Evolutionary conservation across 2,888 invertebrate species (phyloP), one percentile per base, ranked within the genome.

Genomic region (Lycocerus yunnanus): DNA sequence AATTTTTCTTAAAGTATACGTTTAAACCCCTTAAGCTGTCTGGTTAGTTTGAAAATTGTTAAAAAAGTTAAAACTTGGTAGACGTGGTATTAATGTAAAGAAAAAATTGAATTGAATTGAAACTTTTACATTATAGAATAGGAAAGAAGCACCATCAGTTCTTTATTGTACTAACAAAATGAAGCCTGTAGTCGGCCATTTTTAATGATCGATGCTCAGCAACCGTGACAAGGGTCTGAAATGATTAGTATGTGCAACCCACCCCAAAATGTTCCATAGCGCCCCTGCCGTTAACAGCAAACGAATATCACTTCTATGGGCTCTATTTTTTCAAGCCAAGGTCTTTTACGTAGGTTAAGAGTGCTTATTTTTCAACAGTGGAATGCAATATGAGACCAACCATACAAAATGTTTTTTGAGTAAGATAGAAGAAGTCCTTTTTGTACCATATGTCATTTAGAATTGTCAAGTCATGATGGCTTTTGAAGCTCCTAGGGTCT

Each of bases 181-280:
- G 77, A 77, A 77, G 74, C 74, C 72, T 77, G 74, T 76, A 74
- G 77, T 73, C 71, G 75, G 81, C 81, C 81, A 81, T 81, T 84
- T 84, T 83, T 84, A 83, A 84, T 83, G 83, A 83, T 83, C 84
- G 81, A 82, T 82, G 82, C 81, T 82, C 81, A 80, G 78, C 80
- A 81, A 81, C 82, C 84, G 80, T 83, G 83, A 84, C 84, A 82
- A 82, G 84, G 82, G 83, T 82, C 82, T 80, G 82, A 83, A 84
- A 83, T 84, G 83, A 83, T 83, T 83, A 83, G 84, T 83, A 82
- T 83, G 82, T 83, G 83, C 78, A 80, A 76, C 78, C 80, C 80
- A 80, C 80, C 80, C 80, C 78, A 73, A 79, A 77, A 77, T 72
- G 73, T 74, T 74, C 78, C 67, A 75, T 78, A 75, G 78, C 73